Percentiles rank a stretch among this genome's conserved stretches.
These are phyloP conservation scores for Eulemur macaco DNA, from an alignment of 2,113 vertebrate species.

Conservation along the genomic window DNA sequence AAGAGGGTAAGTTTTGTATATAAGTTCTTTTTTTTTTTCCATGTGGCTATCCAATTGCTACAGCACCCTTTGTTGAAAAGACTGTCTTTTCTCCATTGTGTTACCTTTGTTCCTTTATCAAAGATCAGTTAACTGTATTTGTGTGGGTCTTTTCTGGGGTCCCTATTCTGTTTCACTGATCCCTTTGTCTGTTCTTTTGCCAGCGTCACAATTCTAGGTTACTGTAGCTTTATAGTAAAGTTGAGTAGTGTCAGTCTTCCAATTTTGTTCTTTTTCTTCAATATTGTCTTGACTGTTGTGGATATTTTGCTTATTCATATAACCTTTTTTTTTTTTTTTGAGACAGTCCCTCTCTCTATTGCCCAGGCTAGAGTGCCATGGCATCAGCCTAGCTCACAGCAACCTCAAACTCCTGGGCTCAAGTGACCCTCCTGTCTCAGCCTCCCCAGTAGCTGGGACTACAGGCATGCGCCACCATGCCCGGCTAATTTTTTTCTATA, in stretches of 20 bases:
- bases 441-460: no score
- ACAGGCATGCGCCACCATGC: no score
- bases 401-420: no score
- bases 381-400: no score
- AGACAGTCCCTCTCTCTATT: no score
- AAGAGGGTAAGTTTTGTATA: not conserved
- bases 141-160: not conserved
- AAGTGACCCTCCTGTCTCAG: no score
- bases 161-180: not conserved
- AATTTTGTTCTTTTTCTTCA: not conserved
- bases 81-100: not conserved
- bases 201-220: not conserved
- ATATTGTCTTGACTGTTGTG: not conserved
- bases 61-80: not conserved
- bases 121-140: not conserved
- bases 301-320: not conserved
- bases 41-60: not conserved
- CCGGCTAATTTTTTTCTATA: no score
- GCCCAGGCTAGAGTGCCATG: no score
- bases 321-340: not conserved
- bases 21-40: not conserved
- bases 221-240: not conserved
- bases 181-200: not conserved
- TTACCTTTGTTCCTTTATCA: not conserved
- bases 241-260: not conserved